phyloP scores from a whole-genome alignment of 2,888 invertebrate species.

The Flexamia atlantica region DNA sequence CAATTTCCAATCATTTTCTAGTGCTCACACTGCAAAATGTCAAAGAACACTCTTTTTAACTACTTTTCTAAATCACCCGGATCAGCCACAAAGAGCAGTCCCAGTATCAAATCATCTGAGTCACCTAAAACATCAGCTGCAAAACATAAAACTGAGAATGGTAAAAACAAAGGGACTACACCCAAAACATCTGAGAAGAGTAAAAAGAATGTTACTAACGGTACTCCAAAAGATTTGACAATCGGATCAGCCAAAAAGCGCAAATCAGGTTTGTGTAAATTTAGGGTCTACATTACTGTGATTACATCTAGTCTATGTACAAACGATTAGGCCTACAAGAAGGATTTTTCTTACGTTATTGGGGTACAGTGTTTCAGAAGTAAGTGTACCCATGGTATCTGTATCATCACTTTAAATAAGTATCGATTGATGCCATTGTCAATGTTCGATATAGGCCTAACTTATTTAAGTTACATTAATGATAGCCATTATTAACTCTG shows the following conservation, averaged over 20 bases:
- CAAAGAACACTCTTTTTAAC: conserved; percentile 81
- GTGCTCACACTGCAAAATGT: conserved; percentile 65
- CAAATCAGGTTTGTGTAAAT: conserved; percentile 23
- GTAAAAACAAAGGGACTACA: conserved; percentile 19
- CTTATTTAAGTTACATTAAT: too few species aligned
- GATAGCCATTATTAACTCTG: too few species aligned
- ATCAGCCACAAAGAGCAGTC: conserved; percentile 75
- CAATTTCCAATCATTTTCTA: too few species aligned
- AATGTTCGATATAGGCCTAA: too few species aligned
- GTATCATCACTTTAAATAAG: too few species aligned
- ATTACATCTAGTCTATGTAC: too few species aligned
- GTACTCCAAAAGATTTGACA: background rate
- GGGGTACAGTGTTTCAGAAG: too few species aligned
- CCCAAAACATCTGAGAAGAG: background rate
- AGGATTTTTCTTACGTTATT: too few species aligned
- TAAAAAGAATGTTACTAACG: background rate
- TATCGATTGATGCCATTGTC: too few species aligned
- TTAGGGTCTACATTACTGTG: background rate
- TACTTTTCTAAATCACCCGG: conserved; percentile 80
- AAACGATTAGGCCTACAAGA: too few species aligned
- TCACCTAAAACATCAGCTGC: conserved; percentile 60
- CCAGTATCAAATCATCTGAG: conserved; percentile 13
- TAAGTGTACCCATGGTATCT: too few species aligned
- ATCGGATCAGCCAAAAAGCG: conserved; percentile 12
- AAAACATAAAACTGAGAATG: conserved; percentile 72